phyloP scores from a whole-genome alignment of 1,140 invertebrate species.

The Leptinotarsa undecemlineata region DNA sequence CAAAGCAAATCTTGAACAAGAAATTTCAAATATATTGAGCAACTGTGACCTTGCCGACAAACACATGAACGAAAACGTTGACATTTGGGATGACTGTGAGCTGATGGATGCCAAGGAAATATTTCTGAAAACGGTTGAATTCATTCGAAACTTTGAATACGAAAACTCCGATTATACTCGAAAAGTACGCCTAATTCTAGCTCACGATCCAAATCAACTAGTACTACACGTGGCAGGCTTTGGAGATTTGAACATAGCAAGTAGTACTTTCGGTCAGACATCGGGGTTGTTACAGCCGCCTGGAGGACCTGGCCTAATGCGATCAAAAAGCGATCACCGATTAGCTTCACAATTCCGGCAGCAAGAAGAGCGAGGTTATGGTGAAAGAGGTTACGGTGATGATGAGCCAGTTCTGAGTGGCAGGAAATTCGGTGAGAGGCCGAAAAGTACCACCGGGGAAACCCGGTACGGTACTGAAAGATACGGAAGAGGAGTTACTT shows the following conservation, averaged over 20 bases:
- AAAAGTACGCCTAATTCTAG: slow-evolving; percentile 81
- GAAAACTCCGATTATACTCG: slow-evolving; percentile 87
- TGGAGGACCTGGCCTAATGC: slow-evolving; percentile 74
- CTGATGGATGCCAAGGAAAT: slow-evolving; percentile 93
- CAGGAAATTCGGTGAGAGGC: slow-evolving; percentile 72
- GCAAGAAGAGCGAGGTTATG: slow-evolving; percentile 72
- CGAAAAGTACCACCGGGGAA: slow-evolving; percentile 54
- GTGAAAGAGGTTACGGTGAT: slow-evolving; percentile 47
- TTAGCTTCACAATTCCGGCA: slow-evolving; percentile 86
- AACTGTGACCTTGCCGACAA: slow-evolving; percentile 97
- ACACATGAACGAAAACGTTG: slow-evolving; percentile 83
- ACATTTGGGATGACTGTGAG: slow-evolving; percentile 86
- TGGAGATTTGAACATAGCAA: slow-evolving; percentile 82
- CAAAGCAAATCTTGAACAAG: slow-evolving; percentile 91
- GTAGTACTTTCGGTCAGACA: slow-evolving; percentile 58
- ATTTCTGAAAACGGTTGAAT: slow-evolving; percentile 91
- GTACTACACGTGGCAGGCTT: slow-evolving; percentile 82
- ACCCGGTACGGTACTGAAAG: slow-evolving; percentile 57
- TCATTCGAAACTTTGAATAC: slow-evolving; percentile 90
- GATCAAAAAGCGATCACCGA: slow-evolving; percentile 91
- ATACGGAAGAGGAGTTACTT: slow-evolving; percentile 59
- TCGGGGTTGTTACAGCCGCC: slow-evolving; percentile 57
- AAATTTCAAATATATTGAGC: slow-evolving; percentile 89
- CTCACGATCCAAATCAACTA: slow-evolving; percentile 87
- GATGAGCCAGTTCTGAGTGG: slow-evolving; percentile 70